A percentile compares a stretch with the other conserved stretches of the same genome.
Evolutionary conservation across 1,140 invertebrate species (phyloP).

Genomic region (Portunus trituberculatus): DNA sequence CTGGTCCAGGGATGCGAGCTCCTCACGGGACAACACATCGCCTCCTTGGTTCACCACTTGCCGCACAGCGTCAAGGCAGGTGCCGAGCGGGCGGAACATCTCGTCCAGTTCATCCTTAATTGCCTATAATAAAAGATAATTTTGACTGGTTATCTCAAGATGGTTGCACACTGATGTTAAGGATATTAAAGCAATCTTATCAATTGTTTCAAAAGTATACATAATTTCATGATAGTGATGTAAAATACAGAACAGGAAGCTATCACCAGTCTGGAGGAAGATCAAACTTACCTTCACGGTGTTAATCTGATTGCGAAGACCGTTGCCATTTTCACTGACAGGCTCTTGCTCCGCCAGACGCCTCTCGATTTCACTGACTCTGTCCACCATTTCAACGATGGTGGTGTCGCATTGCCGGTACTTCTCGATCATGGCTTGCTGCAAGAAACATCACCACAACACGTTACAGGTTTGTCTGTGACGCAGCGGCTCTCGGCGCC

Average conservation of each 20-base stretch:
- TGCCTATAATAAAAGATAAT: slow-evolving; percentile 83
- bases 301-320: slow-evolving; percentile 94
- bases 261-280: too few species aligned
- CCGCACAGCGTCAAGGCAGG: slow-evolving; percentile 94
- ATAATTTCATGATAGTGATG: too few species aligned
- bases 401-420: slow-evolving; percentile 94
- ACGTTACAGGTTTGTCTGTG: slow-evolving; percentile 1
- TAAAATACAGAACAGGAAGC: too few species aligned
- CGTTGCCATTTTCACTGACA: slow-evolving; percentile 92
- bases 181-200: neutral
- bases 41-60: slow-evolving; percentile 93
- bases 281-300: slow-evolving; percentile 86
- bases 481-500: slow-evolving; percentile 9
- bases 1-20: slow-evolving; percentile 92
- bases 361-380: slow-evolving; percentile 92
- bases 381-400: slow-evolving; percentile 91
- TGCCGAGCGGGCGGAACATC: slow-evolving; percentile 91
- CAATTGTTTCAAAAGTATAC: neutral
- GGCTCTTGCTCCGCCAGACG: slow-evolving; percentile 92
- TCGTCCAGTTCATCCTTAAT: slow-evolving; percentile 95
- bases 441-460: slow-evolving; percentile 77
- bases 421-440: slow-evolving; percentile 97
- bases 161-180: neutral
- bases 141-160: neutral
- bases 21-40: slow-evolving; percentile 93